phyloP scores from a whole-genome alignment of 2,888 invertebrate genomes.

The Apodemia mormo region DNA sequence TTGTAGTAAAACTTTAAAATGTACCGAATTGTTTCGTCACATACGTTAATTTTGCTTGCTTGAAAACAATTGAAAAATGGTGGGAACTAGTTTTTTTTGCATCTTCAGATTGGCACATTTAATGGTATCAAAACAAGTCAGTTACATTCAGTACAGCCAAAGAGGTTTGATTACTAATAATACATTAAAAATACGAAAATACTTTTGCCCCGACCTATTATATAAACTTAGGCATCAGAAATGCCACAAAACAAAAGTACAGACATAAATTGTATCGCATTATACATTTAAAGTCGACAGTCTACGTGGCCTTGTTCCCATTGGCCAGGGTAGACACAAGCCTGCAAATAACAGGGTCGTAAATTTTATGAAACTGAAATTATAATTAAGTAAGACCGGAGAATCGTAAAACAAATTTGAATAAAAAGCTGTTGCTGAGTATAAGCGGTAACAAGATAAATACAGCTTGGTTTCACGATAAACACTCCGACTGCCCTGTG shows the following conservation, averaged over 20 bases:
- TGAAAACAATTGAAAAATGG: too few relatives aligned
- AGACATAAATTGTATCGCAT: slow-evolving; percentile 2
- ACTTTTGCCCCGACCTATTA: too few relatives aligned
- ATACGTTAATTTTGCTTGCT: too few relatives aligned
- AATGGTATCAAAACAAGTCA: too few relatives aligned
- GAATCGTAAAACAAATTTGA: slow-evolving; percentile 5
- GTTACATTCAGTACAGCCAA: too few relatives aligned
- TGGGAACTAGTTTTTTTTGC: too few relatives aligned
- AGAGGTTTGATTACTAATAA: too few relatives aligned
- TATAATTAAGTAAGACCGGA: slow-evolving; percentile 9
- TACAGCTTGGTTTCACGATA: background rate
- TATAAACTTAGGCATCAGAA: background rate
- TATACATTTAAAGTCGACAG: slow-evolving; percentile 3
- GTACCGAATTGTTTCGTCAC: too few relatives aligned
- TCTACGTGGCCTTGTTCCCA: background rate
- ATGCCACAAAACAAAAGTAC: slow-evolving; percentile 3
- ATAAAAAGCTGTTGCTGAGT: slow-evolving; percentile 9
- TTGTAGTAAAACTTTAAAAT: too few relatives aligned
- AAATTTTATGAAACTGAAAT: background rate
- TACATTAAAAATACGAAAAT: too few relatives aligned
- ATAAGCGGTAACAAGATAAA: slow-evolving; percentile 10
- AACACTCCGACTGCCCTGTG: slow-evolving; percentile 1
- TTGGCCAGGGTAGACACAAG: slow-evolving; percentile 8
- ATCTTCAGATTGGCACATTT: too few relatives aligned
- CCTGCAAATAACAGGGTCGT: slow-evolving; percentile 5